Base-by-base conservation (phyloP, 2,888 invertebrate species). In the Metopia argyrocephala region DNA sequence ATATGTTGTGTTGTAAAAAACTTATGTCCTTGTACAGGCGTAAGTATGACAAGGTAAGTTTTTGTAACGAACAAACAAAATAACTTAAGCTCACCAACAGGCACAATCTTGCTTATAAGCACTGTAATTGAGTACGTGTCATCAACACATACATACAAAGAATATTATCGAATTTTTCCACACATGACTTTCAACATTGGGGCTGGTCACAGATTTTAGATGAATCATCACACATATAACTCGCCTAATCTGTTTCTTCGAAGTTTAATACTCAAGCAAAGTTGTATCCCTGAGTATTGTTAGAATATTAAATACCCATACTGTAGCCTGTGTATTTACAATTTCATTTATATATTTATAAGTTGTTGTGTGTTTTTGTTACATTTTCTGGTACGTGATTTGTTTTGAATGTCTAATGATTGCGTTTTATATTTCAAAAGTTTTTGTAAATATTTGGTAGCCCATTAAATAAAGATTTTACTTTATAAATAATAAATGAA, bases 81-180 rank as follows among this genome's bases (percentile, higher is more conserved):
- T 62, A 54, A 56, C 27, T 66, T n/a, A 20, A 20, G 23, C 23
- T 21, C 21, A 52, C 23, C 12, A 21, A 52, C 52, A 52, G n/a
- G 23, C 52, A 52, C 20, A 52, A 20, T 21, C 23, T 12, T 48
- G n/a, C 46, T 15, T 1, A 23, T 9, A 3, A 2, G 9, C 9
- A 15, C 4, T n/a, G 2, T 18, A 56, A 18, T 66, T 57, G 23
- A 21, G 54, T 48, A 54, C 59, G 31, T 73, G 69, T 76, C 66
- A 68, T 50, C 71, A 62, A 76, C 20, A 68, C 48, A 18, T 2
- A 48, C 6, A 69, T 3, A 0, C 7, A 45, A 57, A 3, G 48
- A 45, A 62, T 50, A 57, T 80, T 76, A 80, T 76, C 62, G 57
- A 76, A 80, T 76, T 76, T 76, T 66, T 71, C 71, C 62, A 71